Evolutionary conservation across 2,113 vertebrate genomes (phyloP).

Genomic region (Hucho hucho): DNA sequence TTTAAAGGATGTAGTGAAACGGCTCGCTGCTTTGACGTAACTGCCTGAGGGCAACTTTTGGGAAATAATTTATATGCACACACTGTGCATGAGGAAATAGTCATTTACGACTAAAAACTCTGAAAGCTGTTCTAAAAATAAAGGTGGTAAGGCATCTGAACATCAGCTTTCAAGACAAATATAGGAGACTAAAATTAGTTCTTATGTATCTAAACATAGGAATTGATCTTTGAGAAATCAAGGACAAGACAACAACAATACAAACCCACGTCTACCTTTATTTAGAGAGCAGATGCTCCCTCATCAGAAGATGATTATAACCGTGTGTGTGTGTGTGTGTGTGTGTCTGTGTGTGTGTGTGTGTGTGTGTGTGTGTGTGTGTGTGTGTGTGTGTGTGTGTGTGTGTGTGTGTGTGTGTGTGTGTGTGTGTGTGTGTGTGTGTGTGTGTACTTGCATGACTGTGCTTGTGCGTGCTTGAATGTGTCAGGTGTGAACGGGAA

Average conservation of each 20-base stretch:
- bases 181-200: constrained; percentile 36
- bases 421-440: too few relatives aligned
- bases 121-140: not conserved
- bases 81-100: too few relatives aligned
- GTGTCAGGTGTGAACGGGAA: constrained; percentile 42
- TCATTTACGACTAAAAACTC: constrained; percentile 1
- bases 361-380: not conserved
- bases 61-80: too few relatives aligned
- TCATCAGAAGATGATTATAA: too few relatives aligned
- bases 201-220: constrained; percentile 38
- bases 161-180: constrained; percentile 25
- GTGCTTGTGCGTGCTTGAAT: constrained; percentile 22
- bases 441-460: too few relatives aligned
- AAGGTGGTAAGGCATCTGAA: too few relatives aligned
- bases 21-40: too few relatives aligned
- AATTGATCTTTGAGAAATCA: not conserved
- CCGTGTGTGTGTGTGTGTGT: too few relatives aligned
- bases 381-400: too few relatives aligned
- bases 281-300: too few relatives aligned
- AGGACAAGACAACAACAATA: constrained; percentile 4
- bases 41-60: too few relatives aligned
- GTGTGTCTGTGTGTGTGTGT: not conserved
- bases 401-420: not conserved
- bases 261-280: constrained; percentile 1
- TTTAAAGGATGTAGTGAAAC: not conserved